Conservation (phyloP, 1,140 invertebrate species). For the Conopomorpha cramerella region DNA sequence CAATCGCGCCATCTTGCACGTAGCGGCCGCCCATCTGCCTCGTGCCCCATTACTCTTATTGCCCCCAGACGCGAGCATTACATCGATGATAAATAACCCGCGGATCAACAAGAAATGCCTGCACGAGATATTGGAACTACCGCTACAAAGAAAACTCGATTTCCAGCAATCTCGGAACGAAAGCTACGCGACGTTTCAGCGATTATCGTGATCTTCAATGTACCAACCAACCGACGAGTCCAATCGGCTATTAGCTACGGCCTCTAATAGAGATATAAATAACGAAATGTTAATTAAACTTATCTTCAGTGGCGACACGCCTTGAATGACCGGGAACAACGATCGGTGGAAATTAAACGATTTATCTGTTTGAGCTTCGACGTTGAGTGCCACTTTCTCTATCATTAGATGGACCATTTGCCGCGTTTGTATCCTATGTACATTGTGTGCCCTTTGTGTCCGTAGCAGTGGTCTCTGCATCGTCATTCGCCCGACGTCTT, state of each 20-base stretch:
- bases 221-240: conserved; percentile 31
- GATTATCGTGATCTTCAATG: conserved; percentile 24
- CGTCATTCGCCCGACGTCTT: too few relatives aligned
- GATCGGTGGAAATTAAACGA: conserved; percentile 26
- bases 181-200: conserved; percentile 6
- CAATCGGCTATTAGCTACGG: conserved; percentile 24
- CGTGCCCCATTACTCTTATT: conserved; percentile 1
- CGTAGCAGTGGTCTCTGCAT: background rate
- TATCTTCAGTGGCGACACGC: conserved; percentile 21
- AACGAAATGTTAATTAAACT: conserved; percentile 53
- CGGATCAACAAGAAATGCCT: conserved; percentile 9
- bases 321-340: conserved; percentile 9
- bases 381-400: background rate
- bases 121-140: conserved; percentile 2
- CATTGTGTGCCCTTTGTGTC: background rate
- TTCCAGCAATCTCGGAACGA: conserved; percentile 12
- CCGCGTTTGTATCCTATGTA: background rate
- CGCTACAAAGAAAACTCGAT: conserved; percentile 13
- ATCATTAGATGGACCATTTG: background rate
- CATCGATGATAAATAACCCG: conserved; percentile 14
- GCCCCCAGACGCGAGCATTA: conserved; percentile 4
- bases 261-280: conserved; percentile 53
- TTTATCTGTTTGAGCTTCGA: conserved; percentile 27
- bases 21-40: conserved; percentile 4
- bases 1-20: conserved; percentile 6